Base-by-base conservation (phyloP, 2,113 vertebrate genomes). In the Dryoscopus gambensis region DNA sequence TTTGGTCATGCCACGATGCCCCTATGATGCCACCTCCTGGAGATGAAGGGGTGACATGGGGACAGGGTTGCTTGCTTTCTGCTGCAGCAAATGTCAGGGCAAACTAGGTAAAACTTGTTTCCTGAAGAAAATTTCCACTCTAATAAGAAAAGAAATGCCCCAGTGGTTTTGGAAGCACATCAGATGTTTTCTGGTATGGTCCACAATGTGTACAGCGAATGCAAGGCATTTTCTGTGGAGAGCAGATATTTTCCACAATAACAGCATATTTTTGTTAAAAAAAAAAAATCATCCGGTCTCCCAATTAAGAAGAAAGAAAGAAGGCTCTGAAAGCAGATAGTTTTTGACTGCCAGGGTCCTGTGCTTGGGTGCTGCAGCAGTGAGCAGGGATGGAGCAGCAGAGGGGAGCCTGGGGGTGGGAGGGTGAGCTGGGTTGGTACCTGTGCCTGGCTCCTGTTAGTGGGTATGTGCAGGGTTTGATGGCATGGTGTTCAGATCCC, bases 241-340 rank as follows among this genome's bases (percentile, higher is more conserved):
- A 95, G 73, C 55, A 95, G 81, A 87, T 89, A 94, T 63, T 94
- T 96, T 96, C 91, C 95, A 93, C 81, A 91, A 50, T 62, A 94
- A 82, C 77, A 88, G 73, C 70, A 30, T 73, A 40, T 81, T 97
- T 84, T 69, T 84, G n/a, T 82, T 57, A 6, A 33, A 55, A 52
- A 50, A 53, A 31, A 60, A 62, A 39, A 31, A 9, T 33, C 24
- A 70, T 68, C 70, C 0, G 0, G 52, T 83, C 49, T 88, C 23
- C 8, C 35, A 94, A 2, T 75, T 91, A 84, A 78, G 57, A 59
- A 78, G 33, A 55, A 63, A 70, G 37, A 40, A 75, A 47, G 52
- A 60, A 68, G 49, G 27, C 47, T 87, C 89, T 59, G 47, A 68
- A 70, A 97, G 35, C 23, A 81, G 60, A 53, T n/a, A 20, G 39